phyloP scores from a whole-genome alignment of 2,888 invertebrate species.

The Therioaphis trifolii region DNA sequence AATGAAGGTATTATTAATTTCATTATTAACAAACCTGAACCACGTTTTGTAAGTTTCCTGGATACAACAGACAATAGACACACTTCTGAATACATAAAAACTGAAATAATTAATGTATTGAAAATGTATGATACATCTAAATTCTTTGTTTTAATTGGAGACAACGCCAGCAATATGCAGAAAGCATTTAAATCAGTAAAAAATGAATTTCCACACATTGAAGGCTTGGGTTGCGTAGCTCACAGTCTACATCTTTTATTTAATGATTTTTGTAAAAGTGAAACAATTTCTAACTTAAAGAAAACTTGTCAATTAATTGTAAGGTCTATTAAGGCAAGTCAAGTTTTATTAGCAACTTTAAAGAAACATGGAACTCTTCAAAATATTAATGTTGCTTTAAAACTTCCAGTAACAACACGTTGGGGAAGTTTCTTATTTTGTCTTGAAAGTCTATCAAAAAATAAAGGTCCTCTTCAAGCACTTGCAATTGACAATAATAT shows the following conservation, averaged over 20 bases:
- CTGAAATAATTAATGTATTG: constrained; percentile 18
- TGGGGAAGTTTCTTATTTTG: constrained; percentile 24
- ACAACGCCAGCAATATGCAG: constrained; percentile 38
- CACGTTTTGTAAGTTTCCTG: constrained; percentile 61
- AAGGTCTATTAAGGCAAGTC: not conserved
- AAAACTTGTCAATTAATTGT: not conserved
- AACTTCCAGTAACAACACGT: not conserved
- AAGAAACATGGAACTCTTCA: not conserved
- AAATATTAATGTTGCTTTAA: not conserved
- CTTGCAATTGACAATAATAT: no score
- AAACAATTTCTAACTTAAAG: not conserved
- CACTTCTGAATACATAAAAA: constrained; percentile 5
- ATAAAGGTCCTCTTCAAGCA: not conserved
- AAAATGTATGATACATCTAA: not conserved
- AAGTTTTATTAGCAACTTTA: constrained; percentile 6
- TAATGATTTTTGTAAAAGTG: constrained; percentile 1
- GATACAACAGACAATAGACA: constrained; percentile 45
- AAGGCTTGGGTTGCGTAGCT: not conserved
- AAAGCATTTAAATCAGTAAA: constrained; percentile 17
- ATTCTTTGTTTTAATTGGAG: constrained; percentile 24
- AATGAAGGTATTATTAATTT: constrained; percentile 54
- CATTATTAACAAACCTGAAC: constrained; percentile 56
- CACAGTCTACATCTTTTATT: constrained; percentile 30
- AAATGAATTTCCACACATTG: not conserved
- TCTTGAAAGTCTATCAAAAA: constrained; percentile 22